Percentiles rank a stretch among this genome's conserved stretches.
phyloP scores from a whole-genome alignment of 92 coral and sea anemone genomes.

The Heliopora coerulea region DNA sequence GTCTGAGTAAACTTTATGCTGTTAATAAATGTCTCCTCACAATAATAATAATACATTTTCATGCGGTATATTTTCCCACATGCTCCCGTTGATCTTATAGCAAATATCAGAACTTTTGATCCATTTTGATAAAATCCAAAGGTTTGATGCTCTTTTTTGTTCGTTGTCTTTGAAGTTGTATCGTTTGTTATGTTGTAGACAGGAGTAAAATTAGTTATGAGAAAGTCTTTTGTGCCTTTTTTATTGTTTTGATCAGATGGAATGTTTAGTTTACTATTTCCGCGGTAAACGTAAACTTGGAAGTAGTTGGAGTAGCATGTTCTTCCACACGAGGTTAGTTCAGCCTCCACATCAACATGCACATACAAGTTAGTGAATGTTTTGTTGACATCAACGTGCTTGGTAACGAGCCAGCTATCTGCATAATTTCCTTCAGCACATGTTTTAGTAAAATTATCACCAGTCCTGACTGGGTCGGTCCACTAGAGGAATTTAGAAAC shows the following conservation, averaged over 20 bases:
- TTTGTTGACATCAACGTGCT: too few species aligned
- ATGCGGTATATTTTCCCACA: conserved; percentile 56
- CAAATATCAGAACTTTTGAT: background rate
- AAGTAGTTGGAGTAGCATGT: too few species aligned
- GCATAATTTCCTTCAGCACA: too few species aligned
- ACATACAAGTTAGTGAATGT: too few species aligned
- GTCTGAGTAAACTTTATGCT: conserved; percentile 66
- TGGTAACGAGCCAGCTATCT: too few species aligned
- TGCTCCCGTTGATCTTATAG: conserved; percentile 43
- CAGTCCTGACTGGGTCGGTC: too few species aligned
- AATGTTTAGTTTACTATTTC: background rate
- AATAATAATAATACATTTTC: conserved; percentile 54
- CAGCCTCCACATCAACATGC: too few species aligned
- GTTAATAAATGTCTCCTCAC: conserved; percentile 47
- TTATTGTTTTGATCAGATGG: too few species aligned
- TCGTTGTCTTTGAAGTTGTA: background rate
- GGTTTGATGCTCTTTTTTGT: background rate
- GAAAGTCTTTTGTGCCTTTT: background rate
- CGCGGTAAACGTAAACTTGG: background rate
- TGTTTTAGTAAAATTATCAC: too few species aligned
- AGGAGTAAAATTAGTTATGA: background rate
- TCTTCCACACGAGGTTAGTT: too few species aligned
- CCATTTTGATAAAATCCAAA: conserved; percentile 16
- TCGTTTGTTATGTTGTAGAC: conserved; percentile 5
- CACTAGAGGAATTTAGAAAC: too few species aligned